Evolutionary conservation across 2,797 vertebrate genomes (phyloP).

Genomic region (Coracias cyanogaster): DNA sequence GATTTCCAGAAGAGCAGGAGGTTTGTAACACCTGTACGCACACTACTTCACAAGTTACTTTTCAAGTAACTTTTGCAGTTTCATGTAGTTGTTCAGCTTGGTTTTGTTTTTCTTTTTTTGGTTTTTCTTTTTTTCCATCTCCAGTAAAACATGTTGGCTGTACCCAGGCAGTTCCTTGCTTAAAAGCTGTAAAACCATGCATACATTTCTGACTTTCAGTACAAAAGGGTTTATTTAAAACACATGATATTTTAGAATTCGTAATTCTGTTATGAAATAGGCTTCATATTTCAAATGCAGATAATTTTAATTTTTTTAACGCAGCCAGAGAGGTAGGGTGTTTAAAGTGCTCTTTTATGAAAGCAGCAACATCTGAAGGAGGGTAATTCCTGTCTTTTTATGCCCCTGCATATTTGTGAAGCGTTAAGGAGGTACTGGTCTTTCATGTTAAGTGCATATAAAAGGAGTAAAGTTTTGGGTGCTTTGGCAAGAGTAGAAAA

Average conservation of each 20-base stretch:
- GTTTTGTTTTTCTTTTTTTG: neutral
- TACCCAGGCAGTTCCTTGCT: neutral
- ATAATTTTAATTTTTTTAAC: neutral
- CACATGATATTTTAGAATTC: neutral
- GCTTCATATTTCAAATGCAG: slow-evolving; percentile 57
- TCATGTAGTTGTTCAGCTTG: neutral
- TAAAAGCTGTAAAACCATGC: slow-evolving; percentile 9
- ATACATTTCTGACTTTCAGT: neutral
- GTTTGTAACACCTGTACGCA: neutral
- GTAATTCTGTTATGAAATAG: slow-evolving; percentile 35
- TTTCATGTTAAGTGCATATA: slow-evolving; percentile 53
- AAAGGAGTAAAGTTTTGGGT: slow-evolving; percentile 48
- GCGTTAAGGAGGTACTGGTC: slow-evolving; percentile 25
- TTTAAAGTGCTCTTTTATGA: slow-evolving; percentile 48
- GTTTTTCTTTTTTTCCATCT: neutral
- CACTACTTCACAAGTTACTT: neutral
- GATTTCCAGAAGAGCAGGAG: neutral
- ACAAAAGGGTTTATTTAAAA: slow-evolving; percentile 34
- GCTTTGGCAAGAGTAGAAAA: slow-evolving; percentile 57
- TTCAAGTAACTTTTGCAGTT: neutral
- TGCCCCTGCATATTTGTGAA: slow-evolving; percentile 52
- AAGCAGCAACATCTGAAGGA: slow-evolving; percentile 64
- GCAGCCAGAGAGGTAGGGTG: neutral
- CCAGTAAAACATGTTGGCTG: neutral
- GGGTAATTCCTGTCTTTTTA: slow-evolving; percentile 61